phyloP scores from a whole-genome alignment of 2,113 vertebrate genomes.

The Columba livia region DNA sequence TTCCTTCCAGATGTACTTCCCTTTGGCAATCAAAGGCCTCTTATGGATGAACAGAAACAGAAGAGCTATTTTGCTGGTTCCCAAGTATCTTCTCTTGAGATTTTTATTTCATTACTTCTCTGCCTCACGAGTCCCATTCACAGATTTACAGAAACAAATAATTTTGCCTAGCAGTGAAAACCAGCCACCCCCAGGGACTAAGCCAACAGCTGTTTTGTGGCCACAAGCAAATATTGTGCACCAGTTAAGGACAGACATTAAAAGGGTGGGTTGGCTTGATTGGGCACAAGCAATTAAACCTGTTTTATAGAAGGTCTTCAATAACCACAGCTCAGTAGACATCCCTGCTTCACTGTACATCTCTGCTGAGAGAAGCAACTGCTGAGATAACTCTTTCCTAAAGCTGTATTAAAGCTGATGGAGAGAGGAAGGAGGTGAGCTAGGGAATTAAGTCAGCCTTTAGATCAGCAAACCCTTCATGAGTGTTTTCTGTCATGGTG shows the following conservation, averaged over 20 bases:
- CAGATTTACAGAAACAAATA: background rate
- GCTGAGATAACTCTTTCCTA: background rate
- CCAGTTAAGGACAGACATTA: background rate
- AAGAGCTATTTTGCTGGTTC: background rate
- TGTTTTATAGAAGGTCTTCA: background rate
- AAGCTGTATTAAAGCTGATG: background rate
- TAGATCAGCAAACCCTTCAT: background rate
- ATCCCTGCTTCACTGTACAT: background rate
- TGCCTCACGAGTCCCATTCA: background rate
- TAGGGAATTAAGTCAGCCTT: background rate
- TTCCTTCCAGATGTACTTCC: background rate
- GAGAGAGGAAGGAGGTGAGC: background rate
- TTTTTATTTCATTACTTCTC: background rate
- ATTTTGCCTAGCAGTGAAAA: background rate
- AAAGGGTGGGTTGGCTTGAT: background rate
- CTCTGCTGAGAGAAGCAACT: background rate
- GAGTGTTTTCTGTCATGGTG: background rate
- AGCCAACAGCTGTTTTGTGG: background rate
- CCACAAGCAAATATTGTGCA: background rate
- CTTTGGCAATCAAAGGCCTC: background rate
- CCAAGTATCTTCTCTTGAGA: background rate
- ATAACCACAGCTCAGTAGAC: background rate
- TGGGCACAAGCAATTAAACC: background rate
- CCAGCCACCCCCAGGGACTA: background rate
- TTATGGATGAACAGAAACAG: background rate